Base-by-base conservation (phyloP, 2,113 vertebrate genomes). In the Pelecanus crispus region DNA sequence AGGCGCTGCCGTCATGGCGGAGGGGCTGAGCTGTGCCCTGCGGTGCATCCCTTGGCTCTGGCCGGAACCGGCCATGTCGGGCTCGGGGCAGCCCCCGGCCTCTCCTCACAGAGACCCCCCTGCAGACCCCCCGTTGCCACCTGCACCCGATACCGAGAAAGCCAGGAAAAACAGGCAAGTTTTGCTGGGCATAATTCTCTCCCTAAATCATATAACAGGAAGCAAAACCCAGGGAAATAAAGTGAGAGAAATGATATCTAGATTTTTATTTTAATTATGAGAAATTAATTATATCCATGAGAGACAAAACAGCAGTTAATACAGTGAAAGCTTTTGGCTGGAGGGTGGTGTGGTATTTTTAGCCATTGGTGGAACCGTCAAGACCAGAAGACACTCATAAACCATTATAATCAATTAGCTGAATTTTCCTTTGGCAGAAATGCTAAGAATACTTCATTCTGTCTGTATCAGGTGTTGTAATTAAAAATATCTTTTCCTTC, bases 21-120 rank as follows among this genome's bases (percentile, higher is more conserved):
- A 5, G n/a, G 19, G 34, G 6, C 24, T 85, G 28, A 77, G 38
- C 47, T 4, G 6, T 62, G 55, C 55, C 55, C 17, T 55, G 71
- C 4, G 4, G 45, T 28, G 52, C 34, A 59, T 50, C 11, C 2
- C 2, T n/a, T 66, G 15, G 45, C 1, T 3, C 21, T 2, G 3
- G 10, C 45, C 40, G 47, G 53, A 68, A 45, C 62, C 3, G 11
- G 56, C 32, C 1, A 2, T 50, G 34, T 38, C 32, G 0, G 3
- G 58, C 34, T 21, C 0, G 1, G 24, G 25, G 34, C 50, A 73
- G 38, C 28, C 34, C 34, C 74, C 1, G 0, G 2, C 34, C 24
- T 6, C 17, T 29, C 13, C 14, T 47, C 44, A 11, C 32, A 25
- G 67, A 36, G 24, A 10, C 38, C 13, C 6, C 18, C 50, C 36